Evolutionary conservation across 2,888 invertebrate genomes (phyloP).

Genomic region (Dasysyrphus albostriatus): DNA sequence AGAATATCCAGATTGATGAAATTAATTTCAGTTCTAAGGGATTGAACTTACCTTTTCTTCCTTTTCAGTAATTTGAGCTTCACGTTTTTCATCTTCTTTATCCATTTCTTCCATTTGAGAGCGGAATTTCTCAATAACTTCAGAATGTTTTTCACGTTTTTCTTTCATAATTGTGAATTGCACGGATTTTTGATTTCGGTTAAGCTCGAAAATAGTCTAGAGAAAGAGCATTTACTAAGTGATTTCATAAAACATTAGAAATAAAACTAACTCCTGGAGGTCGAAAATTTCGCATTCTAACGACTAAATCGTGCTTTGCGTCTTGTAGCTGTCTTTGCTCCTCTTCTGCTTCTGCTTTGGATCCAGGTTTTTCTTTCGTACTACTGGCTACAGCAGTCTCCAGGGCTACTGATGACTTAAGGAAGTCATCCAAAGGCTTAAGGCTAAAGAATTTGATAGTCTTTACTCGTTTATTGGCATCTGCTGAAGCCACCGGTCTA

Average conservation of each 20-base stretch:
- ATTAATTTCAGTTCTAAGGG: background rate
- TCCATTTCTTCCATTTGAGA: constrained; percentile 81
- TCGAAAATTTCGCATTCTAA: constrained; percentile 82
- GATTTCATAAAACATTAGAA: background rate
- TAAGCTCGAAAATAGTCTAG: constrained; percentile 97
- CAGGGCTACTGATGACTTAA: constrained; percentile 78
- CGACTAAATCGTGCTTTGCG: constrained; percentile 81
- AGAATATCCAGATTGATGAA: background rate
- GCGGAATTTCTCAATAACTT: constrained; percentile 84
- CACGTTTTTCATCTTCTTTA: constrained; percentile 78
- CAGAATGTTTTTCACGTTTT: constrained; percentile 90
- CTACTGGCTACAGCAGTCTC: constrained; percentile 83
- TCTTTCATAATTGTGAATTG: constrained; percentile 94
- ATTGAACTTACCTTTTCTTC: constrained; percentile 32
- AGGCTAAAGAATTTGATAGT: constrained; percentile 88
- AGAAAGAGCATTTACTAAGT: constrained; percentile 78
- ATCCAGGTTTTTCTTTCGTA: constrained; percentile 85
- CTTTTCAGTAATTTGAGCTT: constrained; percentile 60
- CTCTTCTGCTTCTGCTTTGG: constrained; percentile 77
- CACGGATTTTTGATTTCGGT: constrained; percentile 90
- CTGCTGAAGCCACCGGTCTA: constrained; percentile 94
- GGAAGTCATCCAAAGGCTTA: constrained; percentile 82
- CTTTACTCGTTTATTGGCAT: constrained; percentile 95
- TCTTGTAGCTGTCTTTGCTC: constrained; percentile 80
- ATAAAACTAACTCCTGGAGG: constrained; percentile 81